Percentiles rank a stretch among this genome's conserved stretches.
These are phyloP conservation scores for Hybos culiciformis DNA, from an alignment of 2,888 invertebrate species.

Conservation along the genomic window DNA sequence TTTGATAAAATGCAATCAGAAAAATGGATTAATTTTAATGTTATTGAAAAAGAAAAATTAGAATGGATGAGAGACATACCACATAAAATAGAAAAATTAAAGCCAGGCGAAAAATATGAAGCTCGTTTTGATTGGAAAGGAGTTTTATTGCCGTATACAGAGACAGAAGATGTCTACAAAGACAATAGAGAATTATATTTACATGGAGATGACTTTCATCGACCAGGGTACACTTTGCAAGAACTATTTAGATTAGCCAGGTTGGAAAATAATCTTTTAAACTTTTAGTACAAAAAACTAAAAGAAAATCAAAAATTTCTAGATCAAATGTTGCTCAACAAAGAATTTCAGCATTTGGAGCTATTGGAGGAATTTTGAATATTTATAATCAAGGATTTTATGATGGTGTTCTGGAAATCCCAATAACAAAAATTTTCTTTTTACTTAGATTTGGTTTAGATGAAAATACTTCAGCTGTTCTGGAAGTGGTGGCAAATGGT, in stretches of 20 bases:
- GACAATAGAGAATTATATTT: slow-evolving; percentile 61
- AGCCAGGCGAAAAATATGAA: slow-evolving; percentile 51
- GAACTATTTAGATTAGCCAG: slow-evolving; percentile 71
- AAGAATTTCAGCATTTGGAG: slow-evolving; percentile 62
- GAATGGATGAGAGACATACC: slow-evolving; percentile 69
- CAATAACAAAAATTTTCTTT: slow-evolving; percentile 64
- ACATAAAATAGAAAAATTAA: slow-evolving; percentile 43
- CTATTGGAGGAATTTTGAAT: slow-evolving; percentile 63
- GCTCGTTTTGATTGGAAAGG: slow-evolving; percentile 76
- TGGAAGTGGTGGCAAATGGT: slow-evolving; percentile 63
- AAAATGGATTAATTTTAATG: slow-evolving; percentile 74
- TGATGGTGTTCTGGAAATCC: slow-evolving; percentile 57
- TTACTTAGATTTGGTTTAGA: slow-evolving; percentile 75
- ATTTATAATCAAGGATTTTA: slow-evolving; percentile 63
- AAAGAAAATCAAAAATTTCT: no score
- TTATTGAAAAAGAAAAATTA: slow-evolving; percentile 73
- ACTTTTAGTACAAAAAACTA: no score
- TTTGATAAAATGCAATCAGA: slow-evolving; percentile 46
- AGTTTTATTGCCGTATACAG: slow-evolving; percentile 56
- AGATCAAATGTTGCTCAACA: slow-evolving; percentile 70
- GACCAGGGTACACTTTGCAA: slow-evolving; percentile 81
- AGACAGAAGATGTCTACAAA: slow-evolving; percentile 42
- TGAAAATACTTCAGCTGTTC: slow-evolving; percentile 57
- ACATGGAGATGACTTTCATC: slow-evolving; percentile 83
- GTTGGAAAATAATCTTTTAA: no score